Conservation (phyloP, 1,140 invertebrate genomes). For the Ceratosolen fusciceps region DNA sequence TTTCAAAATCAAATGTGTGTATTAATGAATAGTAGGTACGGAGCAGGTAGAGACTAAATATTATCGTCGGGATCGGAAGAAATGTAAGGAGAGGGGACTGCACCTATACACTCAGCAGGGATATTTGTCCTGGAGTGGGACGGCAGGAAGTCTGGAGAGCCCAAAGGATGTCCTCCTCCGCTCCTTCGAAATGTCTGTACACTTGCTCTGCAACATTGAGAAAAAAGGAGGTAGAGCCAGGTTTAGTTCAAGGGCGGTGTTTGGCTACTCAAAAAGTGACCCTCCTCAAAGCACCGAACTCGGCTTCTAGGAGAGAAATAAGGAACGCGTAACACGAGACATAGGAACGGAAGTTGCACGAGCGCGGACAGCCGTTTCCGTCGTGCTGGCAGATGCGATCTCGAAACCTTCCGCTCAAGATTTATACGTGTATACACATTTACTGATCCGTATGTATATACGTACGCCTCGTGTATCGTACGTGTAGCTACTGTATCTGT, state of each 20-base stretch:
- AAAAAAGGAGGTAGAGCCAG: conserved; percentile 15
- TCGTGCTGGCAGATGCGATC: conserved; percentile 50
- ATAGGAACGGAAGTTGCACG: conserved; percentile 47
- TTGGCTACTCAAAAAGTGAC: conserved; percentile 48
- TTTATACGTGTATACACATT: conserved; percentile 15
- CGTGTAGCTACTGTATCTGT: too few species aligned
- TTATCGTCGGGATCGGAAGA: not conserved
- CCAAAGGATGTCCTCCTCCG: conserved; percentile 5
- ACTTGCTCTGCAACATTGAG: conserved; percentile 25
- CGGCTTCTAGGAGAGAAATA: not conserved
- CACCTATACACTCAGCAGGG: not conserved
- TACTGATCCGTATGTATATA: conserved; percentile 30
- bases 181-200: conserved; percentile 13
- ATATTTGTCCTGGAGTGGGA: not conserved
- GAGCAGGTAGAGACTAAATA: conserved; percentile 21
- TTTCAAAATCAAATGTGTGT: not conserved
- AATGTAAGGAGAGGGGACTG: not conserved
- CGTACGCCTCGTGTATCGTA: not conserved
- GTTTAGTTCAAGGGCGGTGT: conserved; percentile 39
- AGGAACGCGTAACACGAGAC: conserved; percentile 46
- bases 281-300: conserved; percentile 39
- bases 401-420: conserved; percentile 8
- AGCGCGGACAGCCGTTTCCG: conserved; percentile 50
- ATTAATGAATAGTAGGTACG: not conserved
- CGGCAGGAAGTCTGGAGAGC: conserved; percentile 34